Evolutionary conservation across 2,888 invertebrate species (phyloP).

Genomic region (Sarcophaga subvicina): DNA sequence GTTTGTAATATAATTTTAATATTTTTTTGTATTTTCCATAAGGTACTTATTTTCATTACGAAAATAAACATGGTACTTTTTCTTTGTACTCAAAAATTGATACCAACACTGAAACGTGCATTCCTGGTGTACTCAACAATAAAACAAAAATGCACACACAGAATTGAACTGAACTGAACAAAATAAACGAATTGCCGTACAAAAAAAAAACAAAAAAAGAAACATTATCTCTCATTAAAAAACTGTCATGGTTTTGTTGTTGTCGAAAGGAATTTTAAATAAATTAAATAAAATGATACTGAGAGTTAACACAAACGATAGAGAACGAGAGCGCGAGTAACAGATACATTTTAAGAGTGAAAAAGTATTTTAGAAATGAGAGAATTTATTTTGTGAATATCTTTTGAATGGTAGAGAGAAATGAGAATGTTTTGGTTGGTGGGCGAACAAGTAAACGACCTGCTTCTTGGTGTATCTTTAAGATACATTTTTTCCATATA

Average conservation of each 20-base stretch:
- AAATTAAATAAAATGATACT: constrained; percentile 52
- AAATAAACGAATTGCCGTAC: constrained; percentile 17
- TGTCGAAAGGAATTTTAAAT: constrained; percentile 73
- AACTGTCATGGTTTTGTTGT: constrained; percentile 71
- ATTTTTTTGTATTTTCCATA: too few relatives aligned
- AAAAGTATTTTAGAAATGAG: neutral
- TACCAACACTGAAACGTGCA: neutral
- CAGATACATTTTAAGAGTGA: neutral
- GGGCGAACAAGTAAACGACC: constrained; percentile 67
- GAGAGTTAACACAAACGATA: constrained; percentile 6
- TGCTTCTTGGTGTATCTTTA: constrained; percentile 55
- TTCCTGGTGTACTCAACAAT: neutral
- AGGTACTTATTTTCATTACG: neutral
- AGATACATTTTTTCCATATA: constrained; percentile 61
- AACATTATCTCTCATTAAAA: constrained; percentile 54
- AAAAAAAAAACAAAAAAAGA: constrained; percentile 38
- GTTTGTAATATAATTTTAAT: too few relatives aligned
- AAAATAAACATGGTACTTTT: neutral
- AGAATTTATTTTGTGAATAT: neutral
- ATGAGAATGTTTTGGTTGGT: constrained; percentile 56
- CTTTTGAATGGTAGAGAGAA: neutral
- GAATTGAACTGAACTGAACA: constrained; percentile 18
- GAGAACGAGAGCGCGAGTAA: neutral
- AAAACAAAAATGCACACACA: constrained; percentile 4
- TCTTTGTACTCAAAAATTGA: neutral